Conservation (phyloP, 1,140 invertebrate genomes). For the Heliconius congener region DNA sequence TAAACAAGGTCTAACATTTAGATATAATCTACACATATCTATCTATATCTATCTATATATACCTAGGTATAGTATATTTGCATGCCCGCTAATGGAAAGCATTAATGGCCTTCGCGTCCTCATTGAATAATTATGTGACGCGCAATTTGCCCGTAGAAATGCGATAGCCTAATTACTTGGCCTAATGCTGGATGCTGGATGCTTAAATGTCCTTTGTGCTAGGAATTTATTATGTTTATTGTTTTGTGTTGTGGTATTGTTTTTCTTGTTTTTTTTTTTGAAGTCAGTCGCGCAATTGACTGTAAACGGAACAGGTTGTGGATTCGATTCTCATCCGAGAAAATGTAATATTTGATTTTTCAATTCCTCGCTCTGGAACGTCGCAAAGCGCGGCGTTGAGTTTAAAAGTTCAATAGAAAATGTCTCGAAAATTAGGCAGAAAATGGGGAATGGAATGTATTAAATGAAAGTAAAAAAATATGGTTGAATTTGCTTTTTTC, state of each 20-base stretch:
- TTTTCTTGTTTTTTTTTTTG: background rate
- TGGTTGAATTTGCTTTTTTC: too few relatives aligned
- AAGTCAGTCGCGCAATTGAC: background rate
- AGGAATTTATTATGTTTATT: background rate
- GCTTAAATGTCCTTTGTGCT: background rate
- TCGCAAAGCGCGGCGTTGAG: too few relatives aligned
- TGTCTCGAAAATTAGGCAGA: too few relatives aligned
- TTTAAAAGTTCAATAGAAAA: too few relatives aligned
- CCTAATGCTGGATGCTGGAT: background rate
- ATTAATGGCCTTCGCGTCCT: slow-evolving; percentile 12
- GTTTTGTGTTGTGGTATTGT: background rate
- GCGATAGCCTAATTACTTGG: slow-evolving; percentile 24
- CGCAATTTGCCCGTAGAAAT: slow-evolving; percentile 23
- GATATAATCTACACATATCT: background rate
- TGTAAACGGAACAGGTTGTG: too few relatives aligned
- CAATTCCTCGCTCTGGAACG: too few relatives aligned
- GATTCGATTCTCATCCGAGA: too few relatives aligned
- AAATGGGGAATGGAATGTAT: too few relatives aligned
- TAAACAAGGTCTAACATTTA: too few relatives aligned
- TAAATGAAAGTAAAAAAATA: too few relatives aligned
- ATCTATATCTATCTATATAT: background rate
- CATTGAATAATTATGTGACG: slow-evolving; percentile 23
- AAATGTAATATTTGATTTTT: too few relatives aligned
- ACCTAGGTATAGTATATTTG: background rate
- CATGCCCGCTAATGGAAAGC: slow-evolving; percentile 1